Evolutionary conservation across 2,797 vertebrate species (phyloP).

Genomic region (Cyprinella venusta): DNA sequence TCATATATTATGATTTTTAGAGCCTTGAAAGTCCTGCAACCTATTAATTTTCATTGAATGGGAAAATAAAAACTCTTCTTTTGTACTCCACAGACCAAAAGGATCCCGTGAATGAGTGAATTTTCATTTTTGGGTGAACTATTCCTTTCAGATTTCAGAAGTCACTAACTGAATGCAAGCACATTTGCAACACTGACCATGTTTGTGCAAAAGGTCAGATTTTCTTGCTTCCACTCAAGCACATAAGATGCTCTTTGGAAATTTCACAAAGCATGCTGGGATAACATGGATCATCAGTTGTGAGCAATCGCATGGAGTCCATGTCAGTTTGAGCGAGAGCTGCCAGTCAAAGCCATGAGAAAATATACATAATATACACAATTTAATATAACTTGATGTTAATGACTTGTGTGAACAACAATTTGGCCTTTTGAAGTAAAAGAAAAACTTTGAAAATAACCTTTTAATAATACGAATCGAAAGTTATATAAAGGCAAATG

Average conservation of each 20-base stretch:
- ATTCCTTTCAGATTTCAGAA: neutral
- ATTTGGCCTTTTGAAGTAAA: neutral
- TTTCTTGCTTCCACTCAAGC: constrained; percentile 3
- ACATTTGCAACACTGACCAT: neutral
- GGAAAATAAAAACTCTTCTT: neutral
- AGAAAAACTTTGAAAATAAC: neutral
- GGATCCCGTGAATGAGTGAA: neutral
- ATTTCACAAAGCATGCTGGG: constrained; percentile 19
- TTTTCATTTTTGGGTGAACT: neutral
- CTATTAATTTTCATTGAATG: neutral
- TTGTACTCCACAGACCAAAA: neutral
- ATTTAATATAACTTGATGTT: neutral
- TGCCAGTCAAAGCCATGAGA: neutral
- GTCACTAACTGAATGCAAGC: neutral
- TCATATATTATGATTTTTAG: neutral
- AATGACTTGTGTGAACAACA: neutral
- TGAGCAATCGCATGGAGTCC: neutral
- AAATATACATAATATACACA: neutral
- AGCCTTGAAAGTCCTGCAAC: neutral
- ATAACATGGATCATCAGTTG: constrained; percentile 18
- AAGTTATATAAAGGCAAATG: neutral
- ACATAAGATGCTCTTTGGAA: constrained; percentile 18
- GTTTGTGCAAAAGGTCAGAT: constrained; percentile 21
- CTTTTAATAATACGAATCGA: neutral
- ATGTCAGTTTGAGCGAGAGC: neutral